Evolutionary conservation across 2,113 vertebrate genomes (phyloP).

Genomic region (Salvelinus alpinus): DNA sequence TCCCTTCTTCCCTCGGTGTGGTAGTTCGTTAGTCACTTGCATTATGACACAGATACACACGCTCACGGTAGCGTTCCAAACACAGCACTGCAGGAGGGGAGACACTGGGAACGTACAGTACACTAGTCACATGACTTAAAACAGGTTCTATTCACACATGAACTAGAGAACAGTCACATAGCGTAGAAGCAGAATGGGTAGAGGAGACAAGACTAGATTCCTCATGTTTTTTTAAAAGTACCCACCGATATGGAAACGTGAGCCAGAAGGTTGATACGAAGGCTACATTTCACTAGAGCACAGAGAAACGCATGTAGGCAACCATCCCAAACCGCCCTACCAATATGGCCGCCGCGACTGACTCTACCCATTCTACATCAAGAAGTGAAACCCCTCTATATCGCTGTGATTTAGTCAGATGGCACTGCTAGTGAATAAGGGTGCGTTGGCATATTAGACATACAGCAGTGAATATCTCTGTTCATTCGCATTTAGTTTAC

Average conservation of each 20-base stretch:
- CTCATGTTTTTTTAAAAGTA: slow-evolving; percentile 32
- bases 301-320: slow-evolving; percentile 19
- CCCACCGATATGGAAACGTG: neutral
- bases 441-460: slow-evolving; percentile 48
- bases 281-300: slow-evolving; percentile 41
- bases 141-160: slow-evolving; percentile 43
- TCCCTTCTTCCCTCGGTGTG: neutral
- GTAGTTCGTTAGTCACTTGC: slow-evolving; percentile 25
- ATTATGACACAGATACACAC: slow-evolving; percentile 38
- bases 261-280: slow-evolving; percentile 10
- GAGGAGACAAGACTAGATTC: slow-evolving; percentile 31
- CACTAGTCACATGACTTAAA: slow-evolving; percentile 50
- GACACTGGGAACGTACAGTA: slow-evolving; percentile 46
- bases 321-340: neutral
- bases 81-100: slow-evolving; percentile 54
- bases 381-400: neutral
- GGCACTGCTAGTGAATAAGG: slow-evolving; percentile 55
- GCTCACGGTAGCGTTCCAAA: slow-evolving; percentile 57
- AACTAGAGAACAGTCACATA: slow-evolving; percentile 25
- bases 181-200: slow-evolving; percentile 15
- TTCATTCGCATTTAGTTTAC: slow-evolving; percentile 57
- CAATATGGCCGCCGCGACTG: slow-evolving; percentile 13
- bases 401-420: slow-evolving; percentile 51
- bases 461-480: slow-evolving; percentile 44
- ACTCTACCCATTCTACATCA: slow-evolving; percentile 9